Percentiles rank a stretch among this genome's conserved stretches.
Conservation (phyloP, 1,140 invertebrate genomes). For the Sipha flava region DNA sequence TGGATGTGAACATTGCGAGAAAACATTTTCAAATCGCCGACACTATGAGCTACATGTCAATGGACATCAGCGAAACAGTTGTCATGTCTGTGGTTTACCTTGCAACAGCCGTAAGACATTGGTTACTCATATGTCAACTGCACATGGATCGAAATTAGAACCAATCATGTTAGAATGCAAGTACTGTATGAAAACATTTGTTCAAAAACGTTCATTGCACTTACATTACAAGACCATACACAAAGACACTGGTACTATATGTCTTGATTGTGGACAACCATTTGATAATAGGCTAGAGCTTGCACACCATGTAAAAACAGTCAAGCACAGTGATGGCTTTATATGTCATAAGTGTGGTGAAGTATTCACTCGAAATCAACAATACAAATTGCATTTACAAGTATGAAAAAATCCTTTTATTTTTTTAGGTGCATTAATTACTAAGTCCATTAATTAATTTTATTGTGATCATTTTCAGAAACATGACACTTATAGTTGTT, state of each 20-base stretch:
- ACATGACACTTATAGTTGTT: conserved; percentile 8
- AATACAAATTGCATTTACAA: conserved; percentile 22
- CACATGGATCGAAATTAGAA: neutral
- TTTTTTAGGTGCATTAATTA: neutral
- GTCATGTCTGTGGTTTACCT: neutral
- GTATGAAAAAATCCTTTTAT: neutral
- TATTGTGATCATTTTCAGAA: neutral
- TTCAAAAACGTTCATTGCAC: conserved; percentile 7
- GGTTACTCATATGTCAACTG: neutral
- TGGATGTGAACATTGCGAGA: neutral
- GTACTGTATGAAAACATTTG: conserved; percentile 7
- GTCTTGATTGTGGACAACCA: neutral
- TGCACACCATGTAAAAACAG: neutral
- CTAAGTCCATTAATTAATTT: no score
- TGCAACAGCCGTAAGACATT: conserved; percentile 12
- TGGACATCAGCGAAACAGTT: neutral
- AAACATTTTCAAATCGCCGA: neutral
- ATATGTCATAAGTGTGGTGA: neutral
- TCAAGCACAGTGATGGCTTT: neutral
- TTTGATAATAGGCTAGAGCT: neutral
- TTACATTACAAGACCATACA: neutral
- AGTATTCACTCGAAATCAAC: neutral
- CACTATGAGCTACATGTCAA: conserved; percentile 4
- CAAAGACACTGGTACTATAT: neutral
- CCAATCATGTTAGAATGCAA: neutral